Evolutionary conservation across 2,797 vertebrate species (phyloP), one percentile per base, ranked within the genome.

Genomic region (Anabacerthia variegaticeps): DNA sequence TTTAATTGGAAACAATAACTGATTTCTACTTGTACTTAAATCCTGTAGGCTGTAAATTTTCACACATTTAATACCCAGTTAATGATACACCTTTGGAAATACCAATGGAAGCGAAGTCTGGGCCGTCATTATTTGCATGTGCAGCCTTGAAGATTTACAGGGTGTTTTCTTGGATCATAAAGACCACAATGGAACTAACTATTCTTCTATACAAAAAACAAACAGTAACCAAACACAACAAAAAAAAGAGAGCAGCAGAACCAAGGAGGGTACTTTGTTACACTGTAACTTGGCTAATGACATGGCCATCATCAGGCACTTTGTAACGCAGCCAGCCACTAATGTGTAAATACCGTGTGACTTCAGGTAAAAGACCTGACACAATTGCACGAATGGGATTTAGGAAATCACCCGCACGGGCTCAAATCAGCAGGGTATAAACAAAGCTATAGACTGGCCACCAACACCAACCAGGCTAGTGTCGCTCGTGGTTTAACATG

Each of bases 1-100:
- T 84, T 81, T 95, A 94, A 86, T 76, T 88, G 75, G 81, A 93
- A 94, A 93, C 76, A 95, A 91, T 95, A 95, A 96, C 85, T 92
- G 75, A 95, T 96, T 95, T 96, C 89, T 95, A 34, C 92, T 91
- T 91, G 85, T 87, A 83, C 66, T 80, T 83, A 80, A 80, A 71
- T 69, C 86, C 44, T 48, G 61, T 54, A 80, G 74, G 76, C 68
- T 83, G 80, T 93, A 94, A 93, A 93, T 94, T 90, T 89, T 62
- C 93, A 77, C 30, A 86, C 28, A 49, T 92, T 90, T 90, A 94
- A 84, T 76, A 83, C 26, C 24, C 59, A 43, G 48, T 91, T 94
- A 94, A 93, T 56, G 41, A 54, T 28, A 75, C 15, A 59, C 27
- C 49, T 89, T 63, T 83, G 54, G 65, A 87, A 91, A 91, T 11